phyloP scores from a whole-genome alignment of 2,888 invertebrate genomes.

The Drosophila subquinaria region DNA sequence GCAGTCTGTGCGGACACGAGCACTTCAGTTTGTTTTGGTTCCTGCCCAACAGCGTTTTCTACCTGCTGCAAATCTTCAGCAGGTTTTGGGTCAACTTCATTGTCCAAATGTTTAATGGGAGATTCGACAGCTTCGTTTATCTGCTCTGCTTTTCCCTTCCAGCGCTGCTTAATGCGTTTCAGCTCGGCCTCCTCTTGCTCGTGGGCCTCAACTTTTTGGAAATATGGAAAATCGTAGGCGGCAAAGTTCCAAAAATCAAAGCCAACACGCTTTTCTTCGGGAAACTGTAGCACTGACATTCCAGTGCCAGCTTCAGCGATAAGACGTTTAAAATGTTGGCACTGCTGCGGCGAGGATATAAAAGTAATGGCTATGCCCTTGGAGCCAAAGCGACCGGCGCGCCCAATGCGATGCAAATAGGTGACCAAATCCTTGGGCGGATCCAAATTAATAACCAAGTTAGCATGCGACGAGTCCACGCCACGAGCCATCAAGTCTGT shows the following conservation, averaged over 20 bases:
- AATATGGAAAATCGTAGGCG: slow-evolving; percentile 64
- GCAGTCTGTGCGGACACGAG: no score
- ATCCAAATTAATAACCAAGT: slow-evolving; percentile 97
- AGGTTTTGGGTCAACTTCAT: neutral
- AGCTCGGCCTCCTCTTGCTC: slow-evolving; percentile 34
- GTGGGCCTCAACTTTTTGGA: slow-evolving; percentile 19
- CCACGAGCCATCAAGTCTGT: slow-evolving; percentile 97
- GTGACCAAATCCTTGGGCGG: slow-evolving; percentile 92
- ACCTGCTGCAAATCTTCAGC: neutral
- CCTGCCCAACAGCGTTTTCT: neutral
- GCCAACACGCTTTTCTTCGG: slow-evolving; percentile 62
- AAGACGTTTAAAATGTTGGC: slow-evolving; percentile 87
- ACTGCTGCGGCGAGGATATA: slow-evolving; percentile 89
- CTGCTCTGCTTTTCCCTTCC: slow-evolving; percentile 4
- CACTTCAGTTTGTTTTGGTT: neutral
- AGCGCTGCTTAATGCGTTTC: slow-evolving; percentile 45
- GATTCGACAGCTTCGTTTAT: neutral
- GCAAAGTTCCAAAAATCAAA: slow-evolving; percentile 79
- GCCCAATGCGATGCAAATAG: slow-evolving; percentile 97
- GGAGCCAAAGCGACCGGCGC: slow-evolving; percentile 97
- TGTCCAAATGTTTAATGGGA: neutral
- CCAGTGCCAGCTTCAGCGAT: slow-evolving; percentile 87
- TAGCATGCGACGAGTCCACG: slow-evolving; percentile 96
- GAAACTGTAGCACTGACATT: slow-evolving; percentile 86
- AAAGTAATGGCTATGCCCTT: slow-evolving; percentile 93